Evolutionary conservation across 2,888 invertebrate genomes (phyloP).

Genomic region (Phytoseiulus persimilis): DNA sequence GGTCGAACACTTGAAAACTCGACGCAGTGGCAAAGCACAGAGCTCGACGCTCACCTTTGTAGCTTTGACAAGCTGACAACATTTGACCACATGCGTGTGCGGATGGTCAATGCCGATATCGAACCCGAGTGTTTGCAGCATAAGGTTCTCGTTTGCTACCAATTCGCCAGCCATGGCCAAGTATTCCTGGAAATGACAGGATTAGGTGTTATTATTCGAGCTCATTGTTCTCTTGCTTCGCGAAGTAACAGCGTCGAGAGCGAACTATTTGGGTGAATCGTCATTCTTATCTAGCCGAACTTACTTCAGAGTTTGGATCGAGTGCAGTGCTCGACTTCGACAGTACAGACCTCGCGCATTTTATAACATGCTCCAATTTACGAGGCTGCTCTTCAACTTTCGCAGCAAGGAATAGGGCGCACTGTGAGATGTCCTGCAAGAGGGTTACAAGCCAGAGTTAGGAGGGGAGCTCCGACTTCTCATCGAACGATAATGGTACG

Average conservation of each 20-base stretch:
- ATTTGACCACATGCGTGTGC: slow-evolving; percentile 89
- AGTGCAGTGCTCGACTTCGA: slow-evolving; percentile 53
- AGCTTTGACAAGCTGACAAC: slow-evolving; percentile 77
- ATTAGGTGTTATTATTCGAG: neutral
- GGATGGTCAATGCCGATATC: slow-evolving; percentile 97
- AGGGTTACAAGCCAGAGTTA: slow-evolving; percentile 13
- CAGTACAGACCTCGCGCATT: slow-evolving; percentile 78
- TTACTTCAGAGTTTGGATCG: slow-evolving; percentile 66
- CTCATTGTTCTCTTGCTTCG: neutral
- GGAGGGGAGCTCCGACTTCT: neutral
- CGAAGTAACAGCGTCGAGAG: too few species aligned
- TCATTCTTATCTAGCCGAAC: slow-evolving; percentile 39
- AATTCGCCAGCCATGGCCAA: slow-evolving; percentile 76
- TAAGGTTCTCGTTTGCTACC: slow-evolving; percentile 90
- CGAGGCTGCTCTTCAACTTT: slow-evolving; percentile 98
- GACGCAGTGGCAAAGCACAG: too few species aligned
- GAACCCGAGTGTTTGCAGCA: slow-evolving; percentile 93
- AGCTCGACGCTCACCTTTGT: neutral
- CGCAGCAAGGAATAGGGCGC: slow-evolving; percentile 89
- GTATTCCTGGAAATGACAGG: slow-evolving; percentile 54
- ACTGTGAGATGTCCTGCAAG: slow-evolving; percentile 70
- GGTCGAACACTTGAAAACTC: too few species aligned
- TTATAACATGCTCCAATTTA: slow-evolving; percentile 93
- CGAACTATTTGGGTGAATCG: too few species aligned
- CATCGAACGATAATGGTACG: too few species aligned